Evolutionary conservation across 2,797 vertebrate genomes (phyloP).

Genomic region (Lacerta agilis): DNA sequence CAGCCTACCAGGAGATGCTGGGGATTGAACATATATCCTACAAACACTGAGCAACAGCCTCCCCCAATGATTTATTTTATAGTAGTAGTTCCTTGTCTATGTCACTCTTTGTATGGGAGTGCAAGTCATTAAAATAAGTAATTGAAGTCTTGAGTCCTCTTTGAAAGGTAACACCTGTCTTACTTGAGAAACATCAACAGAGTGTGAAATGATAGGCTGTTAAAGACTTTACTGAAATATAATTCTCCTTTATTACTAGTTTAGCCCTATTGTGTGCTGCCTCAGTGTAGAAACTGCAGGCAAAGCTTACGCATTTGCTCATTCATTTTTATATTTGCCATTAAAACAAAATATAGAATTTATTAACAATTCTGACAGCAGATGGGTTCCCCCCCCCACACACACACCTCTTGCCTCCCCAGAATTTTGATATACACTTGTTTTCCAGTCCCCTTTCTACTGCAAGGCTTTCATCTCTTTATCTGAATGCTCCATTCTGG

Average conservation of each 20-base stretch:
- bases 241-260: background rate
- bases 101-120: background rate
- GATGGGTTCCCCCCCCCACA: too few relatives aligned
- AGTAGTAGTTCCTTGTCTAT: background rate
- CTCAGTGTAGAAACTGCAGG: background rate
- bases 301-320: background rate
- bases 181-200: background rate
- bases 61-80: background rate
- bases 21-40: too few relatives aligned
- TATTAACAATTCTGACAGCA: background rate
- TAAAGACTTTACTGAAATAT: background rate
- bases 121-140: background rate
- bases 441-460: background rate
- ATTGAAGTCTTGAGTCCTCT: background rate
- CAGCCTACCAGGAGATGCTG: too few relatives aligned
- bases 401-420: background rate
- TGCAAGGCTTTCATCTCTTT: background rate
- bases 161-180: background rate
- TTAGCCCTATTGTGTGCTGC: background rate
- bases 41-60: too few relatives aligned
- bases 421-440: constrained; percentile 24
- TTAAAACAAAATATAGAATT: constrained; percentile 36
- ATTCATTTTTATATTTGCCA: background rate
- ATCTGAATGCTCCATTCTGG: constrained; percentile 15
- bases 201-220: background rate